Evolutionary conservation across 2,888 invertebrate genomes (phyloP), one percentile per base, ranked within the genome.

Genomic region (Noctua fimbriata): DNA sequence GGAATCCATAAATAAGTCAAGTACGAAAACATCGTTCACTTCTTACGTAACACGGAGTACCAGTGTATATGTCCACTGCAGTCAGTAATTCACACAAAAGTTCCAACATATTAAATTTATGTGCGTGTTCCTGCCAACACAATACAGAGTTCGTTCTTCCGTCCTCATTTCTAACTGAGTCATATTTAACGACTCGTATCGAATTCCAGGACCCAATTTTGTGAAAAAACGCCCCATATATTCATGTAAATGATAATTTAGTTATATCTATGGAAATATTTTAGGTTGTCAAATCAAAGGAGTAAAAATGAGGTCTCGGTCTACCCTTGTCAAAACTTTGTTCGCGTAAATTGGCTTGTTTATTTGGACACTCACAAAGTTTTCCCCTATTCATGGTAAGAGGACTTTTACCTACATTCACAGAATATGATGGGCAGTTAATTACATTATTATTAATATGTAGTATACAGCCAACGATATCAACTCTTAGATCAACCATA

Each of bases 261-360:
- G 81, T 82, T 28, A 81, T 88, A 81, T 85, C 32, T 85, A 86
- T 89, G 86, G 81, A 82, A 87, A 89, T 80, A 82, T 85, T 82
- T 79, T 73, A 65, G 70, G 52, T 70, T 82, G 69, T 79, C 69
- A 79, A 76, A 79, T 82, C 58, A 79, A 74, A 79, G 36, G 49
- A 58, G 72, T 78, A 77, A 69, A 81, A 66, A 77, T 75, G 65
- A 73, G 69, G 76, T 63, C 18, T 72, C 55, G 74, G 49, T 76
- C 49, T 69, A 74, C 71, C 80, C 78, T 79, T 73, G 36, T 82
- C 69, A 60, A 44, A 36, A 73, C 28, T 67, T 75, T 60, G 28
- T 58, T 49, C n/a, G 47, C n/a, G 47, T 3, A 66, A 60, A 81
- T 78, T 84, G 77, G 55, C 49, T 65, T 52, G 63, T 75, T 73